phyloP scores from a whole-genome alignment of 2,888 invertebrate species.

The Eupithecia vulgata region DNA sequence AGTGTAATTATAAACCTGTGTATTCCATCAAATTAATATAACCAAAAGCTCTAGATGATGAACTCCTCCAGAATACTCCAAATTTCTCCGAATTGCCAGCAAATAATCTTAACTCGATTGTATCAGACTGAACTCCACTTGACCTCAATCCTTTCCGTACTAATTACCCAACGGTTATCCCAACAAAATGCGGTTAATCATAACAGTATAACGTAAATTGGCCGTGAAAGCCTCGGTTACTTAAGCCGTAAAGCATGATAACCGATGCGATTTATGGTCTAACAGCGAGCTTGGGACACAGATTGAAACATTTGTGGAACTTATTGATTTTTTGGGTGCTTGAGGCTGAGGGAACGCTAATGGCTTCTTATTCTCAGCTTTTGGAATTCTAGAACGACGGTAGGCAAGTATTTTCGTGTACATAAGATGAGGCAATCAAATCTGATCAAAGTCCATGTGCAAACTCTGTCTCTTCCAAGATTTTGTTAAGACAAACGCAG shows the following conservation, averaged over 20 bases:
- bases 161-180: conserved; percentile 33
- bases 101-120: conserved; percentile 9
- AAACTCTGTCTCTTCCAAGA: background rate
- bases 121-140: conserved; percentile 7
- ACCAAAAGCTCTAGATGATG: background rate
- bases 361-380: background rate
- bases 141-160: conserved; percentile 14
- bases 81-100: background rate
- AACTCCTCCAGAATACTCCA: background rate
- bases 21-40: background rate
- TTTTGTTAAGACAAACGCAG: too few species aligned
- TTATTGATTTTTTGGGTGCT: conserved; percentile 25
- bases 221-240: conserved; percentile 51
- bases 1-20: too few species aligned
- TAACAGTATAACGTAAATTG: conserved; percentile 55
- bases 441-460: background rate
- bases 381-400: background rate
- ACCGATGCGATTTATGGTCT: conserved; percentile 51
- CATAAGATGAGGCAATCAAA: too few species aligned
- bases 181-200: conserved; percentile 45
- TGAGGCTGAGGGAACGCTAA: background rate
- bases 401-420: background rate
- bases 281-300: conserved; percentile 29
- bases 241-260: conserved; percentile 48
- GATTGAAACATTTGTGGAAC: conserved; percentile 29